Evolutionary conservation across 2,113 vertebrate species (phyloP), one percentile per base, ranked within the genome.

Genomic region (Thymallus thymallus): DNA sequence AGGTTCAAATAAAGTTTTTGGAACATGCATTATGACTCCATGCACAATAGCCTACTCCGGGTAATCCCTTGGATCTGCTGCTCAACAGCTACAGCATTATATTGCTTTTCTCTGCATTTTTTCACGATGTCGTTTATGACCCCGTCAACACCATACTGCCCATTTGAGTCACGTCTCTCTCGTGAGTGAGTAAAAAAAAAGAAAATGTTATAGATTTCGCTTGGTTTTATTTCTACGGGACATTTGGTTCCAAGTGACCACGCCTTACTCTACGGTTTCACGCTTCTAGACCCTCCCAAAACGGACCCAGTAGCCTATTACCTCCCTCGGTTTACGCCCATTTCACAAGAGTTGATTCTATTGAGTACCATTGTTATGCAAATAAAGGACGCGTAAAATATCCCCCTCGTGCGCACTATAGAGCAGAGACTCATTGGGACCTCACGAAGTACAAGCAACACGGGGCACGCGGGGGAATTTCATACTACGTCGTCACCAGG

Each of bases 311-410:
- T 71, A 86, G 79, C 94, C 94, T 92, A 93, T 92, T 78, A 82
- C 82, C 74, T 81, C 70, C 62, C 67, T 10, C 13, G 20, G 72
- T 83, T 81, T 82, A 91, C 91, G 85, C 92, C 92, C 88, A 90
- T 84, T 88, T 87, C 85, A 86, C 78, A 82, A 84, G 81, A 83
- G 85, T 85, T 82, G 69, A 90, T 92, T 93, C 93, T 89, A 65
- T 58, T 69, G 75, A 69, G 84, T 63, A 78, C 90, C 30, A 94
- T 97, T 97, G 94, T 97, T 92, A 98, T 97, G 96, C 96, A 97
- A 96, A 97, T 96, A 84, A 84, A 91, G 91, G 86, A 88, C 83
- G 88, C 82, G 83, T 96, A 92, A 96, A 97, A 90, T 87, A 87
- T 90, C 90, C 77, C 85, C 88, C 86, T 85, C 72, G 89, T 84